These are phyloP conservation scores for Myripristis jacobus DNA, from an alignment of 2,797 vertebrate species.

Conservation along the genomic window DNA sequence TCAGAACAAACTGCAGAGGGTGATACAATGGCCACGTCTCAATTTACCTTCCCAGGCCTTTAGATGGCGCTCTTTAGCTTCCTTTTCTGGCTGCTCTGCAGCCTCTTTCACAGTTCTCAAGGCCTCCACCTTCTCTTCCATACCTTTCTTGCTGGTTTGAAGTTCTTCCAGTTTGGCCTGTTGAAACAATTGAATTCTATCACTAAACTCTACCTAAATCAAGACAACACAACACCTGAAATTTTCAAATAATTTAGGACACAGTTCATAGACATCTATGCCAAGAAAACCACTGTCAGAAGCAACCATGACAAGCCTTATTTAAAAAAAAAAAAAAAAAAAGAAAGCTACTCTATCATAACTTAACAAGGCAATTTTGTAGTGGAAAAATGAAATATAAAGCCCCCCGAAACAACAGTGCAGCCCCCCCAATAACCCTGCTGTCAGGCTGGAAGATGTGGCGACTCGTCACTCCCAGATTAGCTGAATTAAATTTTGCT, in stretches of 20 bases:
- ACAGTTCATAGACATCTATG: too few relatives aligned
- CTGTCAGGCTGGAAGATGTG: not conserved
- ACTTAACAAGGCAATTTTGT: not conserved
- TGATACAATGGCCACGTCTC: conserved; percentile 8
- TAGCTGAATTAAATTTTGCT: not conserved
- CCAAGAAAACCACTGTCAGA: too few relatives aligned
- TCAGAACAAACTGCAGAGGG: conserved; percentile 30
- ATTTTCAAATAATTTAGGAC: too few relatives aligned
- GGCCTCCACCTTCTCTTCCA: conserved; percentile 86
- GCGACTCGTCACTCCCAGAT: not conserved
- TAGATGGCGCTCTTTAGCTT: conserved; percentile 90
- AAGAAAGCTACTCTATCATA: not conserved
- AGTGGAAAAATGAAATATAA: too few relatives aligned
- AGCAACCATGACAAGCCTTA: too few relatives aligned
- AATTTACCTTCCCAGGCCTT: conserved; percentile 90
- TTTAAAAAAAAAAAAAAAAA: not conserved
- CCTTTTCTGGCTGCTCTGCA: conserved; percentile 89
- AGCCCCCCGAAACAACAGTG: too few relatives aligned
- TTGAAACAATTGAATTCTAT: conserved; percentile 13
- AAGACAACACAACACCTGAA: too few relatives aligned
- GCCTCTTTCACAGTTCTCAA: conserved; percentile 86
- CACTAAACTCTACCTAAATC: too few relatives aligned
- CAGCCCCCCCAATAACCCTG: too few relatives aligned
- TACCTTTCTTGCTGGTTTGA: conserved; percentile 80
- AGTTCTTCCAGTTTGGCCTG: conserved; percentile 85